Evolutionary conservation across 1,140 invertebrate species (phyloP).

Genomic region (Anadara kagoshimensis): DNA sequence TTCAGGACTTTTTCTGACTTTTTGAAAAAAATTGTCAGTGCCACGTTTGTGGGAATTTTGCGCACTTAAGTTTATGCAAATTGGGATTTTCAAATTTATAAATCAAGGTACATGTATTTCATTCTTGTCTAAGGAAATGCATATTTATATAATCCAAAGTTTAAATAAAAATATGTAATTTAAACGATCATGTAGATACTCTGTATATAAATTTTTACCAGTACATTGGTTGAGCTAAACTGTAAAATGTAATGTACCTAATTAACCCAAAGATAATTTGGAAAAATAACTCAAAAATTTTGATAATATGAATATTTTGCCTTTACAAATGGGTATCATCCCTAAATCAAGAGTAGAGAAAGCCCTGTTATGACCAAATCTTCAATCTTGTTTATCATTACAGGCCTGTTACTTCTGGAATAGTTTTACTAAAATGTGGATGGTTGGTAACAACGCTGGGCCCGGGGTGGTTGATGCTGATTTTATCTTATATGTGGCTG

Average conservation of each 20-base stretch:
- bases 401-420: conserved; percentile 58
- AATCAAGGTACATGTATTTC: too few relatives aligned
- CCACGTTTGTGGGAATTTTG: too few relatives aligned
- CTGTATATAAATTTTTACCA: too few relatives aligned
- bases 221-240: not conserved
- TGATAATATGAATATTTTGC: not conserved
- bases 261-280: not conserved
- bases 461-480: conserved; percentile 90
- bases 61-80: too few relatives aligned
- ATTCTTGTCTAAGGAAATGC: too few relatives aligned
- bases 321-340: not conserved
- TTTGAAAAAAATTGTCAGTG: too few relatives aligned
- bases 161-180: too few relatives aligned
- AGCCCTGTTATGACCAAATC: too few relatives aligned
- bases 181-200: too few relatives aligned
- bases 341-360: not conserved
- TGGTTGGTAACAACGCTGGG: conserved; percentile 67
- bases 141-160: too few relatives aligned
- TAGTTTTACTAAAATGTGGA: conserved; percentile 11
- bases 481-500: conserved; percentile 98
- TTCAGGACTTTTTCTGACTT: too few relatives aligned
- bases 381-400: not conserved
- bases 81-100: too few relatives aligned
- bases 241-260: not conserved
- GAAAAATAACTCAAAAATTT: not conserved